Conservation (phyloP, 2,888 invertebrate genomes). For the Caenorhabditis wallacei region DNA sequence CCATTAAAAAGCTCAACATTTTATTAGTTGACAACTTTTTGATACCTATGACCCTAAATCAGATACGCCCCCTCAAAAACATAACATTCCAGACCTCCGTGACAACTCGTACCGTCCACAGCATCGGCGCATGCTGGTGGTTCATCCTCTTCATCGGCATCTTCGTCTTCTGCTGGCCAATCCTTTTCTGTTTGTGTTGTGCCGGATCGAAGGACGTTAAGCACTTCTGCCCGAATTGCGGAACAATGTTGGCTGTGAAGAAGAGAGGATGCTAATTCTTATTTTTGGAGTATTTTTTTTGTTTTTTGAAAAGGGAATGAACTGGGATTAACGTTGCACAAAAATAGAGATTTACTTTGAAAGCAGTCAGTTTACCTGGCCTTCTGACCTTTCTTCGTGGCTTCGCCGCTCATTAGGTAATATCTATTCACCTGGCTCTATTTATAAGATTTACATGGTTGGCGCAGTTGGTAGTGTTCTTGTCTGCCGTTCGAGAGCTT, state of each 20-base stretch:
- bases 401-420: too few species aligned
- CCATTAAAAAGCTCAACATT: too few species aligned
- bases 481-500: too few species aligned
- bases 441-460: too few species aligned
- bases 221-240: conserved; percentile 63
- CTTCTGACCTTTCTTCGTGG: too few species aligned
- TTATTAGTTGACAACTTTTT: background rate
- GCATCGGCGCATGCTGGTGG: conserved; percentile 58
- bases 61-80: background rate
- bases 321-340: too few species aligned
- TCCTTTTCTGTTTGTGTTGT: conserved; percentile 47
- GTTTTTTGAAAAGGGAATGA: too few species aligned
- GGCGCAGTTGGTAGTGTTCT: too few species aligned
- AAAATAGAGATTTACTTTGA: too few species aligned
- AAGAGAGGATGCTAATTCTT: conserved; percentile 48
- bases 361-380: too few species aligned
- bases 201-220: conserved; percentile 48
- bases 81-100: conserved; percentile 30
- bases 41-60: too few species aligned
- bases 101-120: conserved; percentile 30
- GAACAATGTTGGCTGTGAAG: conserved; percentile 40
- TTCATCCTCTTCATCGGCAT: conserved; percentile 38
- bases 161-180: conserved; percentile 52
- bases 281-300: background rate
- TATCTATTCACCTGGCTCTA: too few species aligned